A percentile compares a stretch with the other conserved stretches of the same genome.
These are phyloP conservation scores for Cordilura impudica DNA, from an alignment of 2,888 invertebrate species.

Conservation along the genomic window DNA sequence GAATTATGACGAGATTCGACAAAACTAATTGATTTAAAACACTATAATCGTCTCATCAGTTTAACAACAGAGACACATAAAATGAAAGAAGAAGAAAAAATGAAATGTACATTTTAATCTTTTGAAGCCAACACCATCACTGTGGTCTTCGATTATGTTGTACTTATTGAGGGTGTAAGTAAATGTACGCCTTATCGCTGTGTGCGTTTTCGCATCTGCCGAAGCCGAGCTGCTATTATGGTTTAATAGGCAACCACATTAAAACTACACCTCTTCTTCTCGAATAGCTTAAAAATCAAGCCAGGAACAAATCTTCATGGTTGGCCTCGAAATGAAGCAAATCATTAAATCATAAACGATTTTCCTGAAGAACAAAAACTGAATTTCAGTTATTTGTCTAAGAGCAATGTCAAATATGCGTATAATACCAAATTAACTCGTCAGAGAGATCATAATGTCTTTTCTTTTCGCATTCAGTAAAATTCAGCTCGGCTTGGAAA, in stretches of 20 bases:
- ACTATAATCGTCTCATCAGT: slow-evolving; percentile 70
- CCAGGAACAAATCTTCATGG: slow-evolving; percentile 1
- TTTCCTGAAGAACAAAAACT: slow-evolving; percentile 44
- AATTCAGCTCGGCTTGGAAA: background rate
- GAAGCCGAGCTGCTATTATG: slow-evolving; percentile 14
- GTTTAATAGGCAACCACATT: slow-evolving; percentile 54
- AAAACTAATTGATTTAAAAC: slow-evolving; percentile 78
- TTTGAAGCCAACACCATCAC: slow-evolving; percentile 35
- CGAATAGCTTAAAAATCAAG: background rate
- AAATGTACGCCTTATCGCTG: slow-evolving; percentile 36
- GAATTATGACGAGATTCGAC: slow-evolving; percentile 76
- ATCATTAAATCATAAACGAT: slow-evolving; percentile 57
- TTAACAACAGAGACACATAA: slow-evolving; percentile 53
- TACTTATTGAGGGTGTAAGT: slow-evolving; percentile 45
- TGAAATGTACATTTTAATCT: slow-evolving; percentile 33
- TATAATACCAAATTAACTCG: slow-evolving; percentile 46
- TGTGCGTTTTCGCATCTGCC: slow-evolving; percentile 51
- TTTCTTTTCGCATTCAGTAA: background rate
- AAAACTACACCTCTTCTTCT: slow-evolving; percentile 41
- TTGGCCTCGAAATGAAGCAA: slow-evolving; percentile 55
- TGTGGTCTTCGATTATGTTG: slow-evolving; percentile 60
- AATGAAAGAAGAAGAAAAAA: background rate
- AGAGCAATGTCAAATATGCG: slow-evolving; percentile 42
- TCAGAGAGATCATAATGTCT: slow-evolving; percentile 7
- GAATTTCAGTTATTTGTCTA: slow-evolving; percentile 12